phyloP scores from a whole-genome alignment of 2,113 vertebrate species.

The Symphodus melops region DNA sequence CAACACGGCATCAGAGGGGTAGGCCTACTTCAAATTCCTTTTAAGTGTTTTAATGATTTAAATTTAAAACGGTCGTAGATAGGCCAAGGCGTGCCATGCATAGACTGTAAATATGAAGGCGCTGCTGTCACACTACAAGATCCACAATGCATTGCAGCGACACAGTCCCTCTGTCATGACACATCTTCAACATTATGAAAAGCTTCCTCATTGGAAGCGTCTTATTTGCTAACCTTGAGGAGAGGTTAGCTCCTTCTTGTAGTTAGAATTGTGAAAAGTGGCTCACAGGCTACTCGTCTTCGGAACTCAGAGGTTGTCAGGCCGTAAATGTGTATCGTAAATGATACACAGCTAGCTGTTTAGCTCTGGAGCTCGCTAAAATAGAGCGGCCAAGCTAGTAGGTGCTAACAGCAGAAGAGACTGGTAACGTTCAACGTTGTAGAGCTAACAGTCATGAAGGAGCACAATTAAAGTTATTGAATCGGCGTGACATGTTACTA shows the following conservation, averaged over 20 bases:
- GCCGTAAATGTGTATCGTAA: not conserved
- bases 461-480: not conserved
- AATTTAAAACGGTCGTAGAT: no score
- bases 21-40: no score
- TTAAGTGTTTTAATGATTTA: no score
- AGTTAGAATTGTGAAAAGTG: slow-evolving; percentile 16
- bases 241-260: slow-evolving; percentile 35
- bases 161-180: slow-evolving; percentile 68
- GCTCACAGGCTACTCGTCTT: not conserved
- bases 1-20: no score
- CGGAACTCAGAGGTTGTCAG: not conserved
- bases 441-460: not conserved
- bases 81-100: no score
- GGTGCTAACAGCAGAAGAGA: slow-evolving; percentile 63
- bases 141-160: slow-evolving; percentile 75
- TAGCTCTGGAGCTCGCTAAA: slow-evolving; percentile 32
- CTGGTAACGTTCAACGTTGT: slow-evolving; percentile 1
- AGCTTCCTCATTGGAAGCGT: slow-evolving; percentile 65
- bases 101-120: no score
- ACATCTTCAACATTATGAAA: slow-evolving; percentile 74
- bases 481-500: not conserved
- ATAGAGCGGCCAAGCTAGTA: slow-evolving; percentile 43
- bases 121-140: slow-evolving; percentile 69
- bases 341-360: slow-evolving; percentile 24
- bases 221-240: slow-evolving; percentile 62